These are phyloP conservation scores for Zeus faber DNA, from an alignment of 2,113 vertebrate species.

Conservation along the genomic window DNA sequence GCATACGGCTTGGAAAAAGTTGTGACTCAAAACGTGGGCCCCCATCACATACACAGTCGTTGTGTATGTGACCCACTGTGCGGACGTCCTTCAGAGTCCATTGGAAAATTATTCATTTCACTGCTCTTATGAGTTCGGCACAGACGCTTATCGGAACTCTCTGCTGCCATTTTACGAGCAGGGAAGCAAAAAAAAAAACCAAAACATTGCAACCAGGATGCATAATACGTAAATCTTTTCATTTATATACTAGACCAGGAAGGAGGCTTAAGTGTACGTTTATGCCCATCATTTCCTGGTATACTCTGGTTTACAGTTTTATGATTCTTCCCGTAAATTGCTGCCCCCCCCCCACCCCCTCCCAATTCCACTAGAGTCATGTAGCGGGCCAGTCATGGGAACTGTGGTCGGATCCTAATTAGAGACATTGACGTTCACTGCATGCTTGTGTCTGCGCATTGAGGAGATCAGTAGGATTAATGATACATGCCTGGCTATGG, in stretches of 20 bases:
- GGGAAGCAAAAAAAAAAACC: conserved; percentile 30
- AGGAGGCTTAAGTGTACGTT: conserved; percentile 63
- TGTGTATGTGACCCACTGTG: too few relatives aligned
- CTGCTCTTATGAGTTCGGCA: too few relatives aligned
- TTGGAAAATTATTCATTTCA: too few relatives aligned
- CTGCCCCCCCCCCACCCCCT: conserved; percentile 29
- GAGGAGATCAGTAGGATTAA: conserved; percentile 36
- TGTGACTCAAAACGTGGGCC: too few relatives aligned
- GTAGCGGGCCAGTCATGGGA: conserved; percentile 52
- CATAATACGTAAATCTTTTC: conserved; percentile 50
- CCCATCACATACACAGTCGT: too few relatives aligned
- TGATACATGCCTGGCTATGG: conserved; percentile 24
- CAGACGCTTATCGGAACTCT: too few relatives aligned
- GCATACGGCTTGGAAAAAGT: too few relatives aligned
- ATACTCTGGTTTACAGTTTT: conserved; percentile 67
- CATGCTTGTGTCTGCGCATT: conserved; percentile 35
- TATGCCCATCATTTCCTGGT: conserved; percentile 65
- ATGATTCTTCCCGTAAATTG: conserved; percentile 68
- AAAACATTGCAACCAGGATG: conserved; percentile 19
- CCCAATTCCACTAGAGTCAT: conserved; percentile 29
- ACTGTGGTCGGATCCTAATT: conserved; percentile 61
- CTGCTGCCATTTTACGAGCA: too few relatives aligned
- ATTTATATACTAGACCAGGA: conserved; percentile 54
- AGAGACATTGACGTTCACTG: conserved; percentile 39
- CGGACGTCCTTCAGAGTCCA: too few relatives aligned